Evolutionary conservation across 2,113 vertebrate species (phyloP).

Genomic region (Perccottus glenii): DNA sequence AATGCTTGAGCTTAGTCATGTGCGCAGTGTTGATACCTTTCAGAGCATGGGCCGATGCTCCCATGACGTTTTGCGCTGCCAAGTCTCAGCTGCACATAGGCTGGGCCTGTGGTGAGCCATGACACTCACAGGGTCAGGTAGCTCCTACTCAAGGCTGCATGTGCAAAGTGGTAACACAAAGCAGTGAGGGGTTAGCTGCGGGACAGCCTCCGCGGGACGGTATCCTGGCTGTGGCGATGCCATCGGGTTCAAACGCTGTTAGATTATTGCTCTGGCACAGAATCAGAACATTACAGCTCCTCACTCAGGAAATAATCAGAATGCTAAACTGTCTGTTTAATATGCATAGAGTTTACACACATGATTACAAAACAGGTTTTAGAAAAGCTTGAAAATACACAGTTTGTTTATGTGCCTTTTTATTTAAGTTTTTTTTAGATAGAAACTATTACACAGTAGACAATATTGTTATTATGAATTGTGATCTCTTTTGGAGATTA

Average conservation of each 20-base stretch:
- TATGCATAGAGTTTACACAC: slow-evolving; percentile 5
- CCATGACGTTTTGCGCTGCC: slow-evolving; percentile 60
- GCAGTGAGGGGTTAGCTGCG: slow-evolving; percentile 48
- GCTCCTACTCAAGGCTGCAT: slow-evolving; percentile 43
- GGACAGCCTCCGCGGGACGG: slow-evolving; percentile 49
- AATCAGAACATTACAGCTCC: slow-evolving; percentile 37
- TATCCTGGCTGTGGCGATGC: slow-evolving; percentile 27
- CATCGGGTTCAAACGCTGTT: slow-evolving; percentile 26
- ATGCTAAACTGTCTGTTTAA: slow-evolving; percentile 20
- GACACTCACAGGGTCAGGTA: slow-evolving; percentile 60
- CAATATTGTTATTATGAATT: too few species aligned
- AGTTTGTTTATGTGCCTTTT: not conserved
- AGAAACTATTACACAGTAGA: too few species aligned
- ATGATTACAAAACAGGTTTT: not conserved
- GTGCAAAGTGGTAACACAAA: slow-evolving; percentile 61
- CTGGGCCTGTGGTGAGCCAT: slow-evolving; percentile 49
- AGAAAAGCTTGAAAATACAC: not conserved
- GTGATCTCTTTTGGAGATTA: not conserved
- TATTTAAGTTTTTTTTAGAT: too few species aligned
- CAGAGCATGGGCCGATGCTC: slow-evolving; percentile 58
- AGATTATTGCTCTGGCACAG: slow-evolving; percentile 43
- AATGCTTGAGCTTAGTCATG: slow-evolving; percentile 63
- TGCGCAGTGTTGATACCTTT: slow-evolving; percentile 72
- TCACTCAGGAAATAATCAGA: slow-evolving; percentile 21
- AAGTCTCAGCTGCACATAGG: slow-evolving; percentile 64